A percentile compares a stretch with the other conserved stretches of the same genome.
These are phyloP conservation scores for Leptestheria dahalacensis DNA, from an alignment of 1,140 invertebrate species.

Conservation along the genomic window DNA sequence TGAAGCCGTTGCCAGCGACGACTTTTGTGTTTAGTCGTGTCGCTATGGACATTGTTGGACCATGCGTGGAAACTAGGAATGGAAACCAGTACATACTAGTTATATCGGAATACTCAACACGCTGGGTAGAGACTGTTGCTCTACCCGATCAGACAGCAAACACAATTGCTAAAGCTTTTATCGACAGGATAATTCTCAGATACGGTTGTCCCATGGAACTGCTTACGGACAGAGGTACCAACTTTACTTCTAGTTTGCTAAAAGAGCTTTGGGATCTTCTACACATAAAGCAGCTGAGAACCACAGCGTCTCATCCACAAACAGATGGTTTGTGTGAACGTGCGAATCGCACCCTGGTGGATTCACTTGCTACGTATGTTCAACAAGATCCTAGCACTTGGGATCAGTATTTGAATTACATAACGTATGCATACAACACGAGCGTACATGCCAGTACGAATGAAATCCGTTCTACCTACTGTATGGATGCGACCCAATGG, in stretches of 20 bases:
- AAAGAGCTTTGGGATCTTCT: conserved; percentile 18
- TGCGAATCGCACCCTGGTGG: conserved; percentile 21
- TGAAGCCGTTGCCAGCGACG: neutral
- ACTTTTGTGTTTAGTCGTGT: neutral
- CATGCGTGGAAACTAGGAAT: neutral
- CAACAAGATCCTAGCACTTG: neutral
- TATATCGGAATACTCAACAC: neutral
- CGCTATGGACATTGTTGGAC: neutral
- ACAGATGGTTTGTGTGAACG: conserved; percentile 20
- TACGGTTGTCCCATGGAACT: conserved; percentile 21
- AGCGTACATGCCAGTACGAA: neutral
- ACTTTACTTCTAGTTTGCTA: conserved; percentile 14
- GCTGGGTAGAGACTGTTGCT: neutral
- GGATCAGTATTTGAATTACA: conserved; percentile 3
- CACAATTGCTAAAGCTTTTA: neutral
- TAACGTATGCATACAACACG: conserved; percentile 1
- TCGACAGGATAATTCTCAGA: neutral
- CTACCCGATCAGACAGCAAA: neutral
- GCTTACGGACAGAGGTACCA: conserved; percentile 19
- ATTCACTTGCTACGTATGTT: conserved; percentile 17
- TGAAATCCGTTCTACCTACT: conserved; percentile 8
- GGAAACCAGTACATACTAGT: neutral
- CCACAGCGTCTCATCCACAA: conserved; percentile 16
- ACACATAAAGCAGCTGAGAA: conserved; percentile 16
- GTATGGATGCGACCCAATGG: neutral